A percentile compares a stretch with the other conserved stretches of the same genome.
These are phyloP conservation scores for Rhimphoctona megacephalus DNA, from an alignment of 2,888 invertebrate genomes.

Conservation along the genomic window DNA sequence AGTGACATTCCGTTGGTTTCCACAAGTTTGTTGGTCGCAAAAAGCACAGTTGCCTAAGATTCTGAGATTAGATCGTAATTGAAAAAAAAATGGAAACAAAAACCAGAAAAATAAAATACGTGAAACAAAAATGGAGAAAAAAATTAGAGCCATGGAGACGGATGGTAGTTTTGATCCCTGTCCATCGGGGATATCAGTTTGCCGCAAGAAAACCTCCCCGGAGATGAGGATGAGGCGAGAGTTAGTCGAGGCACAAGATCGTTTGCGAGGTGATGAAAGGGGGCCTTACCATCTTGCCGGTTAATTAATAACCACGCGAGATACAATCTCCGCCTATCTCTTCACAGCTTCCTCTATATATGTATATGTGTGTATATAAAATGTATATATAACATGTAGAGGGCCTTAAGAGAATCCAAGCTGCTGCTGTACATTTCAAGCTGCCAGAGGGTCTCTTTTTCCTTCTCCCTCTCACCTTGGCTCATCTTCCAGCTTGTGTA, in stretches of 20 bases:
- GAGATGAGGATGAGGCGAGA: constrained; percentile 48
- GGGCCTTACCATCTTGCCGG: constrained; percentile 83
- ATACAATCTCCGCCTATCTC: constrained; percentile 84
- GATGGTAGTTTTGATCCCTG: constrained; percentile 18
- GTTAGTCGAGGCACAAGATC: constrained; percentile 72
- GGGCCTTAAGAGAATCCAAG: constrained; percentile 69
- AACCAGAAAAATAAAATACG: not conserved
- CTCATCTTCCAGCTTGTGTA: constrained; percentile 47
- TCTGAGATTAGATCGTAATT: not conserved
- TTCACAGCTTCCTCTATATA: constrained; percentile 72
- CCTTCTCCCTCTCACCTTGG: constrained; percentile 27
- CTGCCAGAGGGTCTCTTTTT: constrained; percentile 55
- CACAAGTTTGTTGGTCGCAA: not conserved
- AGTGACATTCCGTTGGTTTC: not conserved
- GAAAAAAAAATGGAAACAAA: not conserved
- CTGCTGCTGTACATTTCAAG: constrained; percentile 57
- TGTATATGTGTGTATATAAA: not conserved
- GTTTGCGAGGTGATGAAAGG: constrained; percentile 83
- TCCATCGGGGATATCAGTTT: constrained; percentile 14
- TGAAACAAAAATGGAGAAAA: not conserved
- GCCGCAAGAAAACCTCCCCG: constrained; percentile 50
- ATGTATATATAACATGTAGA: constrained; percentile 40
- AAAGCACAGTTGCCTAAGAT: not conserved
- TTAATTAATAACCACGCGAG: constrained; percentile 84
- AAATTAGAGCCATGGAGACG: constrained; percentile 8